Conservation (phyloP, 2,113 vertebrate genomes). For the Rhabdomys dilectus region DNA sequence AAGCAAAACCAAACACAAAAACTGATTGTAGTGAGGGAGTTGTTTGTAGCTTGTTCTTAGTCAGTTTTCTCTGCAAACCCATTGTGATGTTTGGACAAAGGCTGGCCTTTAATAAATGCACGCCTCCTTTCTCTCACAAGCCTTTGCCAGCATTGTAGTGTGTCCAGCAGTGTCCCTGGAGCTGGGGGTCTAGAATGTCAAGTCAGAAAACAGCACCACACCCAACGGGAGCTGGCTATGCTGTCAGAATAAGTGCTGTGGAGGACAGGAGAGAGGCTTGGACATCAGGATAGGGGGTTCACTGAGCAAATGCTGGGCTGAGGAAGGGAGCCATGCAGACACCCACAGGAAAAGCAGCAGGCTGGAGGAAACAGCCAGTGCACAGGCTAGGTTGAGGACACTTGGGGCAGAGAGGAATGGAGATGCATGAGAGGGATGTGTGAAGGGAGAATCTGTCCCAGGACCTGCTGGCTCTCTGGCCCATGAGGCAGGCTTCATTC, state of each 20-base stretch:
- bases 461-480: neutral
- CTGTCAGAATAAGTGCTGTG: neutral
- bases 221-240: neutral
- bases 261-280: neutral
- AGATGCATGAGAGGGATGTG: fast-evolving
- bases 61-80: neutral
- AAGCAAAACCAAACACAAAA: neutral
- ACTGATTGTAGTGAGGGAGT: neutral
- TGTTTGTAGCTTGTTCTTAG: neutral
- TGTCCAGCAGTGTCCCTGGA: neutral
- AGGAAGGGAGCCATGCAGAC: neutral
- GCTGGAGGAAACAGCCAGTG: neutral
- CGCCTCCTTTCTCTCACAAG: neutral
- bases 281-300: neutral
- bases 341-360: neutral
- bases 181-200: neutral
- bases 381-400: neutral
- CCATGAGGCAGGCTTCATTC: too few relatives aligned
- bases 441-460: neutral
- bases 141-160: neutral
- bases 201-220: neutral
- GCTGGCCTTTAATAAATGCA: neutral
- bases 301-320: neutral
- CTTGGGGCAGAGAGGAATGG: neutral
- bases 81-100: neutral